Evolutionary conservation across 2,888 invertebrate species (phyloP).

Genomic region (Lamproptera curius): DNA sequence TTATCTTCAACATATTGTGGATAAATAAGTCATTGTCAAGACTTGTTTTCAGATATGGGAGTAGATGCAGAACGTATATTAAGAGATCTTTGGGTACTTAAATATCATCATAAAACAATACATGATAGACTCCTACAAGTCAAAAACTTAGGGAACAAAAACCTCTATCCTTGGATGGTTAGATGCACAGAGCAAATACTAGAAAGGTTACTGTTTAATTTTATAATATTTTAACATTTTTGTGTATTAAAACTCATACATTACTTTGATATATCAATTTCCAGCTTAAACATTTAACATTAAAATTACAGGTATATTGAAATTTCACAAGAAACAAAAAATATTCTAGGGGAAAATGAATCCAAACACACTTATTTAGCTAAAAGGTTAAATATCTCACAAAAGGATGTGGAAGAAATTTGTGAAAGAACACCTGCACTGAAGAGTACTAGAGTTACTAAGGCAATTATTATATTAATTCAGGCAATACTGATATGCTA

Average conservation of each 20-base stretch:
- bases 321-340: constrained; percentile 57
- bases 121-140: constrained; percentile 67
- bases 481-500: no score
- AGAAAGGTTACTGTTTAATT: constrained; percentile 57
- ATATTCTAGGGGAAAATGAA: constrained; percentile 69
- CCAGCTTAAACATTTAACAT: no score
- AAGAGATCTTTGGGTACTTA: constrained; percentile 81
- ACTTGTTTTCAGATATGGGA: constrained; percentile 67
- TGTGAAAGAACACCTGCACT: constrained; percentile 72
- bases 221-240: no score
- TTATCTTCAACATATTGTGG: no score
- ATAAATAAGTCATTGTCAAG: no score
- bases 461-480: constrained; percentile 61
- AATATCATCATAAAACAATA: constrained; percentile 77
- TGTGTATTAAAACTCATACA: no score
- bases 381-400: constrained; percentile 65
- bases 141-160: constrained; percentile 63
- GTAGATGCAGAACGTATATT: constrained; percentile 74
- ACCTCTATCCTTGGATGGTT: constrained; percentile 82
- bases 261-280: no score
- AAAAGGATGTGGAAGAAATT: constrained; percentile 65
- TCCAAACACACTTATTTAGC: constrained; percentile 74
- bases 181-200: constrained; percentile 77
- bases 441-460: constrained; percentile 72
- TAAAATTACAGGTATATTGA: constrained; percentile 50